Percentiles rank a stretch among this genome's conserved stretches.
phyloP scores from a whole-genome alignment of 2,113 vertebrate genomes.

The Odontesthes bonariensis region DNA sequence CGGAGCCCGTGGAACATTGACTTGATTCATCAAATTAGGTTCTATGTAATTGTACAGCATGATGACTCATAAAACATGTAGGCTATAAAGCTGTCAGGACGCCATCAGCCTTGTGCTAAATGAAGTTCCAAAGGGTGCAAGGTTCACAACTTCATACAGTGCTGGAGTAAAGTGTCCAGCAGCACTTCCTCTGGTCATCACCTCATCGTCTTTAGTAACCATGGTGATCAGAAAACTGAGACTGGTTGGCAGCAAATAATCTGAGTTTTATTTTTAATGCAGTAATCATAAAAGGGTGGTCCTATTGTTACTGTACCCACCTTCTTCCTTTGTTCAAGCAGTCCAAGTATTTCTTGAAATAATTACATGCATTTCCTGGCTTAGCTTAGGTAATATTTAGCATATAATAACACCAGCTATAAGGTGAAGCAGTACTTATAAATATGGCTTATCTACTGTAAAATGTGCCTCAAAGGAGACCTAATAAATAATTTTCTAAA shows the following conservation, averaged over 20 bases:
- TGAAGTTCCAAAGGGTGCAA: conserved; percentile 88
- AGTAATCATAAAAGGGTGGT: neutral
- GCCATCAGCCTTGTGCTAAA: conserved; percentile 91
- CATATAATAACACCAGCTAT: neutral
- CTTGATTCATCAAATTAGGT: conserved; percentile 98
- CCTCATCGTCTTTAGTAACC: conserved; percentile 41
- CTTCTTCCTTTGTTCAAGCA: neutral
- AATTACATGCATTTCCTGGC: neutral
- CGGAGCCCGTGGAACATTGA: conserved; percentile 87
- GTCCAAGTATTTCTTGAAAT: neutral
- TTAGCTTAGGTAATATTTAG: neutral
- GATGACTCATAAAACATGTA: conserved; percentile 89
- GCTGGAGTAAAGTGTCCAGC: conserved; percentile 79
- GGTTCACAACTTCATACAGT: conserved; percentile 87
- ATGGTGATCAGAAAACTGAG: conserved; percentile 4
- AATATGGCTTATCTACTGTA: neutral
- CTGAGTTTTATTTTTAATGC: neutral
- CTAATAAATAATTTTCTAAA: conserved; percentile 21
- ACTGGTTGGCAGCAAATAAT: accelerated
- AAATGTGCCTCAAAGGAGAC: conserved; percentile 8
- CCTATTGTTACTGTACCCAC: neutral
- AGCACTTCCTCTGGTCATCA: conserved; percentile 36
- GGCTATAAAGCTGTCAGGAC: conserved; percentile 94
- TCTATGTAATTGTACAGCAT: conserved; percentile 90
- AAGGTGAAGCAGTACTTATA: neutral